Conservation (phyloP, 2,888 invertebrate species). For the Nebria brevicollis region DNA sequence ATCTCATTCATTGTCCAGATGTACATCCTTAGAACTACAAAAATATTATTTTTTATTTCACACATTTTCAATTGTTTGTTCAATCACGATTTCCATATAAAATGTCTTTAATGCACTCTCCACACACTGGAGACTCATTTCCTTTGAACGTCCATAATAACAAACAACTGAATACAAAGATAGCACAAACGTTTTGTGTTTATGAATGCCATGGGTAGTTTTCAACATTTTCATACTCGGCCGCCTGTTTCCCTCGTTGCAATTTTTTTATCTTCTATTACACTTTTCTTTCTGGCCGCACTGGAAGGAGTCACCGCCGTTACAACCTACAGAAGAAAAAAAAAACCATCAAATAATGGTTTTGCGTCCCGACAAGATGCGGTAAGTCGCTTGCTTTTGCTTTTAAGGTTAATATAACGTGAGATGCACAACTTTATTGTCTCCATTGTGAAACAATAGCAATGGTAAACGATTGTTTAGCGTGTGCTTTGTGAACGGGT, state of each 20-base stretch:
- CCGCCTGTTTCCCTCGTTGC: conserved; percentile 25
- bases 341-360: conserved; percentile 46
- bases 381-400: conserved; percentile 27
- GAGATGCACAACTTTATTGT: conserved; percentile 31
- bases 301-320: conserved; percentile 55
- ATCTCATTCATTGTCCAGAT: conserved; percentile 12
- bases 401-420: conserved; percentile 45
- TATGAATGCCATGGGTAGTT: background rate
- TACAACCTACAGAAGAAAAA: conserved; percentile 52
- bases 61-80: conserved; percentile 14
- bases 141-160: background rate
- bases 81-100: background rate
- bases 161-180: background rate
- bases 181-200: background rate
- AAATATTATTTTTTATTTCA: background rate
- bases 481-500: background rate
- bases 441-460: conserved; percentile 19
- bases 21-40: background rate
- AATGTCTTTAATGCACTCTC: background rate
- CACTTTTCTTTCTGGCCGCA: conserved; percentile 48
- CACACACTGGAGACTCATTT: background rate
- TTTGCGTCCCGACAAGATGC: background rate
- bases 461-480: conserved; percentile 15
- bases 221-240: background rate
- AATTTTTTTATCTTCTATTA: conserved; percentile 47